A percentile compares a stretch with the other conserved stretches of the same genome.
phyloP scores from a whole-genome alignment of 2,888 invertebrate genomes.

The Chloromyia formosa region DNA sequence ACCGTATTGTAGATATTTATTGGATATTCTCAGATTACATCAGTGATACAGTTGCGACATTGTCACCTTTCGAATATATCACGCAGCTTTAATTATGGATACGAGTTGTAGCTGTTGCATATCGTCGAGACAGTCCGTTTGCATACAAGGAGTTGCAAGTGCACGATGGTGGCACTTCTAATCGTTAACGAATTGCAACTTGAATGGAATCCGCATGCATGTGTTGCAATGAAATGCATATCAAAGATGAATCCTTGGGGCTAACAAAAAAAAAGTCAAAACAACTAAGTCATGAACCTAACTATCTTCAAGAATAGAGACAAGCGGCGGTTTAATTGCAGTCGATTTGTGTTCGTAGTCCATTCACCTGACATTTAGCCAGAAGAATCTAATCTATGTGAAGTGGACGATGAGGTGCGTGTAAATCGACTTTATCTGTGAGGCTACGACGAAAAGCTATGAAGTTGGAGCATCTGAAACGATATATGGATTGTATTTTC shows the following conservation, averaged over 20 bases:
- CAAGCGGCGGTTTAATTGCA: slow-evolving; percentile 38
- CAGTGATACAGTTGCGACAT: slow-evolving; percentile 22
- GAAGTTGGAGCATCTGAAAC: not conserved
- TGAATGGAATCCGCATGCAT: slow-evolving; percentile 27
- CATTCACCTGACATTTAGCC: slow-evolving; percentile 44
- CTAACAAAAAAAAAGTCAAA: slow-evolving; percentile 13
- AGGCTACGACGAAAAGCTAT: slow-evolving; percentile 6
- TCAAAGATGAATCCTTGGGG: slow-evolving; percentile 36
- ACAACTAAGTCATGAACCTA: slow-evolving; percentile 26
- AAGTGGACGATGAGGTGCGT: slow-evolving; percentile 29
- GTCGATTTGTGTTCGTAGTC: slow-evolving; percentile 34
- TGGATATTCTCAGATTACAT: slow-evolving; percentile 18
- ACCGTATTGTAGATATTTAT: slow-evolving; percentile 11
- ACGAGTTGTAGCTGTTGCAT: slow-evolving; percentile 1
- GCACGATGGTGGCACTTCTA: slow-evolving; percentile 13
- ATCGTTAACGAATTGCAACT: slow-evolving; percentile 29
- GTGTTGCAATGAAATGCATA: slow-evolving; percentile 22
- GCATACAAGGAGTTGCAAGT: slow-evolving; percentile 6
- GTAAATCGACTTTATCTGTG: slow-evolving; percentile 11
- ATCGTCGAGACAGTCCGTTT: slow-evolving; percentile 9
- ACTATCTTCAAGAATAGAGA: slow-evolving; percentile 37
- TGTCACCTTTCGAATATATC: slow-evolving; percentile 32
- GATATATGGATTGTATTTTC: too few species aligned
- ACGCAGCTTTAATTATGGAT: slow-evolving; percentile 34
- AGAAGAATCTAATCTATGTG: slow-evolving; percentile 18